A percentile compares a stretch with the other conserved stretches of the same genome.
Evolutionary conservation across 2,797 vertebrate species (phyloP).

Genomic region (Echiichthys vipera): DNA sequence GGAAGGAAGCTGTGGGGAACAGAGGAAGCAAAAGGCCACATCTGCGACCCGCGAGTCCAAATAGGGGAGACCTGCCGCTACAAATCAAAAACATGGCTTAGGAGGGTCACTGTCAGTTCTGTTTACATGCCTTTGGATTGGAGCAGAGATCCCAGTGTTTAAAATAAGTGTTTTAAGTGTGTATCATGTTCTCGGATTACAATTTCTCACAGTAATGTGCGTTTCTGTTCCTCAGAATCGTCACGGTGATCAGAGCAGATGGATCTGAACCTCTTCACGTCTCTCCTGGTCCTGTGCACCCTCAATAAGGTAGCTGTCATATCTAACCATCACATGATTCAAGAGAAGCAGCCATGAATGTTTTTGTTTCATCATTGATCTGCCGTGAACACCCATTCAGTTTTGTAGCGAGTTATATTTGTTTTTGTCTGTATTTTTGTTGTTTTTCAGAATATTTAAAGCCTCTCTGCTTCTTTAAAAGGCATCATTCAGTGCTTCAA

Average conservation of each 20-base stretch:
- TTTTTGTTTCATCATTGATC: background rate
- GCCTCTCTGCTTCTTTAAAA: background rate
- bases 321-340: background rate
- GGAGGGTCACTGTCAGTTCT: background rate
- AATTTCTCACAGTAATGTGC: no score
- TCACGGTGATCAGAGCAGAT: constrained; percentile 66
- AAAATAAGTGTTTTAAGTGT: no score
- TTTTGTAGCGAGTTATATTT: background rate
- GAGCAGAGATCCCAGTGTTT: background rate
- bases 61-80: constrained; percentile 23
- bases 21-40: constrained; percentile 67
- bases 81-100: constrained; percentile 30
- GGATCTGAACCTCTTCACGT: constrained; percentile 71
- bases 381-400: background rate
- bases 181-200: no score
- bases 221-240: constrained; percentile 20
- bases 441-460: background rate
- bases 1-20: constrained; percentile 73
- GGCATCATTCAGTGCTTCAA: background rate
- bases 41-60: constrained; percentile 51
- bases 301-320: constrained; percentile 79
- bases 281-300: constrained; percentile 78
- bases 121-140: constrained; percentile 4
- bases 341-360: background rate
- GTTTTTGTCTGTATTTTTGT: background rate